Evolutionary conservation across 2,113 vertebrate genomes (phyloP), one percentile per base, ranked within the genome.

Genomic region (Spilogale gracilis): DNA sequence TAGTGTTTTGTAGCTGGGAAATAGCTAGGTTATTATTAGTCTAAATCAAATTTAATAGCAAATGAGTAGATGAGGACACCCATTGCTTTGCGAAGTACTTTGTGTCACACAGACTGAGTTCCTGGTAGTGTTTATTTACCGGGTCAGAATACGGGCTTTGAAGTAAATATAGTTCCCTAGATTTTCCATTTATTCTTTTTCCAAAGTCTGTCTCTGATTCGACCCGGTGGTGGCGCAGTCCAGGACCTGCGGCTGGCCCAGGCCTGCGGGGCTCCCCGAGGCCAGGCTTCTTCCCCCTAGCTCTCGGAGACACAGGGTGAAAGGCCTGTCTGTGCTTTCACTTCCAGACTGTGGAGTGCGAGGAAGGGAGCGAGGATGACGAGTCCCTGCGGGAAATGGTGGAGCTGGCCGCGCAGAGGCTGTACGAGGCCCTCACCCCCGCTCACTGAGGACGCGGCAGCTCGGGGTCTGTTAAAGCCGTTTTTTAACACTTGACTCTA

Each of bases 381-480:
- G 99, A 99, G 90, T 98, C 99, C 67, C 99, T 99, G 74, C 99
- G 98, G 63, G 99, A 99, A 96, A 99, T 99, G 99, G 98, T 99
- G 87, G 99, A 99, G 48, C 97, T 99, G 71, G 99, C 99, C 0
- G 98, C 99, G 2, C 99, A 99, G 91, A 98, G 99, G 21, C 99
- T 99, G 17, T 99, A 99, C 18, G 99, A 99, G 78, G 99, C 99
- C 9, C 99, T 99, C 69, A 99, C 99, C 32, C 99, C 99, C 0
- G 98, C 98, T 9, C 98, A 98, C 92, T 99, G 98, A 99, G 43
- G 16, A 0, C 32, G 18, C 4, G 13, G 0, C 7, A 6, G 3
- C 65, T 14, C 23, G 25, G 12, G 52, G n/a, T 17, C 90, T 38
- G 94, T n/a, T 13, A 30, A 91, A 12, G 50, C n/a, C 0, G 38